Conservation (phyloP, 1,140 invertebrate genomes). For the Drosophila guanche region DNA sequence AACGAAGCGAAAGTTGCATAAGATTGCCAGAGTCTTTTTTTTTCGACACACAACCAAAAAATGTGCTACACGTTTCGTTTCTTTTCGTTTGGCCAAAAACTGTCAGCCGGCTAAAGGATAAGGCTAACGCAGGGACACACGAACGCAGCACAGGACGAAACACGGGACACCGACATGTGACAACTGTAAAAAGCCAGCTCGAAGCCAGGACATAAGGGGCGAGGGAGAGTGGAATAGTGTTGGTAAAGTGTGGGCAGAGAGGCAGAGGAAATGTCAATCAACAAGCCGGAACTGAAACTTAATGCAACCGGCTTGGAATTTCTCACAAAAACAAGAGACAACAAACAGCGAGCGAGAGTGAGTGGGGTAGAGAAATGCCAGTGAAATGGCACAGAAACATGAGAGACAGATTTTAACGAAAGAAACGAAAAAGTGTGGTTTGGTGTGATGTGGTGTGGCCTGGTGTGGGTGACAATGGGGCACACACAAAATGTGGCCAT, state of each 20-base stretch:
- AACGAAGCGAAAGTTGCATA: slow-evolving; percentile 47
- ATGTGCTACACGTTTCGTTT: slow-evolving; percentile 14
- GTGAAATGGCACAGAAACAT: background rate
- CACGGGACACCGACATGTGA: slow-evolving; percentile 3
- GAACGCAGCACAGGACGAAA: too few relatives aligned
- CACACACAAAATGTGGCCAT: slow-evolving; percentile 24
- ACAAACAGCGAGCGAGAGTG: background rate
- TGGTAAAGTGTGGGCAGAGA: too few relatives aligned
- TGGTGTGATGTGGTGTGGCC: background rate
- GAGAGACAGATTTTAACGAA: too few relatives aligned
- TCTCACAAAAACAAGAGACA: slow-evolving; percentile 28
- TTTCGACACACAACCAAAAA: slow-evolving; percentile 12
- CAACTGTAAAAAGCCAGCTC: background rate
- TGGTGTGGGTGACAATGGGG: slow-evolving; percentile 1
- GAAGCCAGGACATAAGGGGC: background rate
- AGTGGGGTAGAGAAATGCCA: background rate
- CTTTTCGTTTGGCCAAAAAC: slow-evolving; percentile 26
- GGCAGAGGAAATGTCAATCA: slow-evolving; percentile 71
- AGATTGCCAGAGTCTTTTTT: slow-evolving; percentile 28
- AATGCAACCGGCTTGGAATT: slow-evolving; percentile 64
- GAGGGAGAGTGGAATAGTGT: background rate
- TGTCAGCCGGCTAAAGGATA: slow-evolving; percentile 42
- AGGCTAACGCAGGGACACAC: slow-evolving; percentile 3
- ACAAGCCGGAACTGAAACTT: slow-evolving; percentile 75
- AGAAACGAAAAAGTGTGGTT: background rate